These are phyloP conservation scores for Somateria mollissima DNA, from an alignment of 2,797 vertebrate genomes.

Conservation along the genomic window DNA sequence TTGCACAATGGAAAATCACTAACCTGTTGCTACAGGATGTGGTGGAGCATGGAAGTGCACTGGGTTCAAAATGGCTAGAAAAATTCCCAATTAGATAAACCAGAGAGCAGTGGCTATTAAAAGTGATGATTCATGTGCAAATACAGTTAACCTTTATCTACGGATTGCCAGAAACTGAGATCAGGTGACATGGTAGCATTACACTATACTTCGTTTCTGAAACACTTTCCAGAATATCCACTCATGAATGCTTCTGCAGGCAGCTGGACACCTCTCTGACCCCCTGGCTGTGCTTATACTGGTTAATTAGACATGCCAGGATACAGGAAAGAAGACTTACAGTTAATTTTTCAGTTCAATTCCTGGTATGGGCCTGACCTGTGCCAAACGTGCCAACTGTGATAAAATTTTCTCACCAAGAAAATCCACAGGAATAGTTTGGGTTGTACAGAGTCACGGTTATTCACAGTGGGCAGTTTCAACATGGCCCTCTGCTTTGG, in stretches of 20 bases:
- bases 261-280: neutral
- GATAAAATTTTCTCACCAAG: neutral
- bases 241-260: neutral
- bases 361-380: neutral
- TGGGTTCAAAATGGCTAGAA: neutral
- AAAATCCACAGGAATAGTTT: neutral
- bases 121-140: neutral
- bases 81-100: neutral
- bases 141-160: neutral
- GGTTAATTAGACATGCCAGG: neutral
- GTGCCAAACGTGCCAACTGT: neutral
- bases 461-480: neutral
- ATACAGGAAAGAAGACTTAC: neutral
- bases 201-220: neutral
- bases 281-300: neutral
- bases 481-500: neutral
- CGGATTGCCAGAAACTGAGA: neutral
- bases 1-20: neutral
- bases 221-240: neutral
- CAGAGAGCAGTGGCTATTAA: neutral
- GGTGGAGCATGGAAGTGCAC: neutral
- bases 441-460: neutral
- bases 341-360: neutral
- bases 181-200: neutral
- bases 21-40: neutral